phyloP scores from a whole-genome alignment of 2,888 invertebrate genomes.

The Luffia ferchaultella region DNA sequence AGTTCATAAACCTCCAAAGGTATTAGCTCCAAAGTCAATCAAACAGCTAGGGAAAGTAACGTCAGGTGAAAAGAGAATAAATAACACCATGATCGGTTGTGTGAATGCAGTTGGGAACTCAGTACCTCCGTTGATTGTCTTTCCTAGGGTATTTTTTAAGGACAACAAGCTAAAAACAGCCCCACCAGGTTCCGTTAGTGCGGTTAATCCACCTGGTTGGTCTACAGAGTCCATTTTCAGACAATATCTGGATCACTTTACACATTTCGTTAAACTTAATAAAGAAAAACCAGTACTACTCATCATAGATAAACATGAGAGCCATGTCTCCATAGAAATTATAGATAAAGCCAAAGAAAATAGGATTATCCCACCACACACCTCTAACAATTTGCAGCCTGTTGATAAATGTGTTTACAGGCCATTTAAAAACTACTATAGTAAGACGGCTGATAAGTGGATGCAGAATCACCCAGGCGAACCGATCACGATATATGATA shows the following conservation, averaged over 20 bases:
- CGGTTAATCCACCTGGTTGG: constrained; percentile 22
- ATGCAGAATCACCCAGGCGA: constrained; percentile 3
- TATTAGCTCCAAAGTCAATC: neutral
- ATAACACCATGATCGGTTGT: neutral
- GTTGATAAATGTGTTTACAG: constrained; percentile 10
- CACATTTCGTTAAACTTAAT: constrained; percentile 10
- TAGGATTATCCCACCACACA: neutral
- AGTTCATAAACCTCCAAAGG: neutral
- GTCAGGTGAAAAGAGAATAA: neutral
- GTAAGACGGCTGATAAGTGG: constrained; percentile 1
- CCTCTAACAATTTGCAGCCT: constrained; percentile 9
- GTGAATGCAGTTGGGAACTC: constrained; percentile 4
- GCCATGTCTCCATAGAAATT: constrained; percentile 1
- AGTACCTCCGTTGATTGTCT: constrained; percentile 6
- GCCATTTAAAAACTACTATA: neutral
- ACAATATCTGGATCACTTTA: constrained; percentile 15
- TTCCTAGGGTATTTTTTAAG: constrained; percentile 11
- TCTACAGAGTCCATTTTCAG: constrained; percentile 19
- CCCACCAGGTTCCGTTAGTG: constrained; percentile 16
- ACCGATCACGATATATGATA: constrained; percentile 1
- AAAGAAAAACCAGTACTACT: constrained; percentile 1
- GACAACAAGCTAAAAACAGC: constrained; percentile 18
- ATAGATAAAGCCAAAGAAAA: neutral
- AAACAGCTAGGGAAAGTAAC: neutral
- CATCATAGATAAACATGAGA: constrained; percentile 2